Base-by-base conservation (phyloP, 2,888 invertebrate genomes). In the Patella ulyssiponensis region DNA sequence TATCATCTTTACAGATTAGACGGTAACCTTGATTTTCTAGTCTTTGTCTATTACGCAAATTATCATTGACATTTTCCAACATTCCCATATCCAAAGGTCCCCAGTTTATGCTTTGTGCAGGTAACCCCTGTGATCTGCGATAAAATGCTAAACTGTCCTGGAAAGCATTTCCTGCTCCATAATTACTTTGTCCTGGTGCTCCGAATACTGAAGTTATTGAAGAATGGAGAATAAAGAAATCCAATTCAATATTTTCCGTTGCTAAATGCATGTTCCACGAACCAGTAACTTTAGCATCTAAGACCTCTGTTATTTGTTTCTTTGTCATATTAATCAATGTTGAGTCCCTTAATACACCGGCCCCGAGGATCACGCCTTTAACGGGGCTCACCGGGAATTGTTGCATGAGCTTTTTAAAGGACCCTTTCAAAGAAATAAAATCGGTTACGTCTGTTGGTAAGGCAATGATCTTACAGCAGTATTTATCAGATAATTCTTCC, bases 31-130 rank as follows among this genome's bases (percentile, higher is more conserved):
- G 76, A 5, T 52, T 56, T 75, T 78, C 77, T 23, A 82, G 23
- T 23, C 69, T 74, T 58, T 64, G 33, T 23, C 71, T 78, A 4
- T 71, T 74, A 3, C 54, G 72, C 20, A 27, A 69, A 27, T 76
- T 71, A 14, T 75, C 72, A n/a, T n/a, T 20, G 11, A 7, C n/a
- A n/a, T 64, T 64, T 52, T 75, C 70, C 69, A 80, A 53, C 83
- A 88, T 85, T 23, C 87, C 87, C 11, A 87, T 77, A 71, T 79
- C 80, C 5, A 88, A 80, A 11, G 86, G 81, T n/a, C 87, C 87
- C 88, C 87, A 88, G 74, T 88, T 86, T 20, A 88, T 86, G 44
- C 80, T 79, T 78, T 87, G 86, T 4, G 81, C 87, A 4, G 84
- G 58, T 3, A 85, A 74, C 3, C 84, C 85, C 20, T 77, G 64